Evolutionary conservation across 2,113 vertebrate species (phyloP), one percentile per base, ranked within the genome.

Genomic region (Salvelinus namaycush): DNA sequence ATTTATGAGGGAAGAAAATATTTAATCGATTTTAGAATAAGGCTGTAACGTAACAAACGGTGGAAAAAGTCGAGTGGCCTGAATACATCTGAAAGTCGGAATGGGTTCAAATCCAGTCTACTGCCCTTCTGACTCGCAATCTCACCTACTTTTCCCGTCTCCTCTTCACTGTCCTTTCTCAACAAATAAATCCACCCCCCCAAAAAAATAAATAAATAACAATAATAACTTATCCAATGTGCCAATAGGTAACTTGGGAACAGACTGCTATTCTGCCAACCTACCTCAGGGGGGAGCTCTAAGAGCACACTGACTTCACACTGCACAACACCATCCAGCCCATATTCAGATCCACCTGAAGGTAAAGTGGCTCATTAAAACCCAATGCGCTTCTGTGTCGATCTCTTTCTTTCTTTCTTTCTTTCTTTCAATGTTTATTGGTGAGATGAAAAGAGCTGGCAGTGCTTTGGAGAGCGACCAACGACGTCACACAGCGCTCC

Each of bases 281-380:
- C 13, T 14, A 70, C 87, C 90, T 87, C 90, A 71, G 72, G 89
- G 85, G 70, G 86, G 88, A 69, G 87, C 88, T 82, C 34, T 81
- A 76, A 78, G 69, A 74, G 69, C 39, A 44, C 79, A 75, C 73
- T 18, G 62, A 44, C 39, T 13, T 7, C 22, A n/a, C 60, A 8
- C n/a, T 22, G 29, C 31, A 31, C 3, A 11, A n/a, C 14, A 77
- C 66, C 4, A 57, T n/a, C 57, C 29, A 3, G 2, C 27, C 70
- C 24, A 72, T 34, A 68, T 79, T 75, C 68, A 44, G 39, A 70
- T 11, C 76, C 54, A 85, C 80, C 81, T 85, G 85, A 86, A 69
- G 5, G 68, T 62, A 72, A n/a, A 79, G 70, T 68, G 51, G 67
- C 75, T 72, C 66, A 76, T 49, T 72, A 77, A 72, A 78, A n/a